These are phyloP conservation scores for Bombus affinis DNA, from an alignment of 1,140 invertebrate species.

Conservation along the genomic window DNA sequence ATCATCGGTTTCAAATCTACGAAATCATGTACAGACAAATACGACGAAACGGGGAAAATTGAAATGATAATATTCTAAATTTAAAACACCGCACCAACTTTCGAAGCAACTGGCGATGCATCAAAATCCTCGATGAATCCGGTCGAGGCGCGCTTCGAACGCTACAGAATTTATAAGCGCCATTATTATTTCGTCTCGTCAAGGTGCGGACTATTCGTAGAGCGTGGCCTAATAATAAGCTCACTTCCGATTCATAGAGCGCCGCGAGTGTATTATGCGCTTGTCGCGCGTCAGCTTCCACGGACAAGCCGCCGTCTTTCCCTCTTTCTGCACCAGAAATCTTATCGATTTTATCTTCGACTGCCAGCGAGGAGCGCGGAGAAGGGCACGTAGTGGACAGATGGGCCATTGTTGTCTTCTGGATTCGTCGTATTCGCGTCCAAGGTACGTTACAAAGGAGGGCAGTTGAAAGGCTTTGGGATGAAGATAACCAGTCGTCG, in stretches of 20 bases:
- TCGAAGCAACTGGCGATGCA: not conserved
- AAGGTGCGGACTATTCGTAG: slow-evolving; percentile 54
- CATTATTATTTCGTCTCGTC: slow-evolving; percentile 40
- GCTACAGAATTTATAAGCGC: slow-evolving; percentile 34
- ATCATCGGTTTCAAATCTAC: too few relatives aligned
- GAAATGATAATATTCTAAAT: too few relatives aligned
- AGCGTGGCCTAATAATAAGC: slow-evolving; percentile 52
- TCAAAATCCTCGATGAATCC: not conserved
- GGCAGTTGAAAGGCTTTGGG: not conserved
- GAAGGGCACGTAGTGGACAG: not conserved
- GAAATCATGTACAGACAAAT: too few relatives aligned
- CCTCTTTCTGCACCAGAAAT: not conserved
- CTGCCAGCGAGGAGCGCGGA: not conserved
- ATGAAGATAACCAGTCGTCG: not conserved
- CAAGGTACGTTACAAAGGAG: not conserved
- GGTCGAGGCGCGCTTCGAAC: not conserved
- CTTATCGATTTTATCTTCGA: slow-evolving; percentile 32
- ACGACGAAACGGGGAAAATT: too few relatives aligned
- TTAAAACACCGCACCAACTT: not conserved
- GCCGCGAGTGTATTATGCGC: slow-evolving; percentile 9
- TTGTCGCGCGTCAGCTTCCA: not conserved
- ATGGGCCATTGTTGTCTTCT: slow-evolving; percentile 9
- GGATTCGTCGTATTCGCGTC: not conserved
- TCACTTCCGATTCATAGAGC: slow-evolving; percentile 45
- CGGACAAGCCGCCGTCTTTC: too few relatives aligned